Base-by-base conservation (phyloP, 2,888 invertebrate species). In the Meiosimyza decipiens region DNA sequence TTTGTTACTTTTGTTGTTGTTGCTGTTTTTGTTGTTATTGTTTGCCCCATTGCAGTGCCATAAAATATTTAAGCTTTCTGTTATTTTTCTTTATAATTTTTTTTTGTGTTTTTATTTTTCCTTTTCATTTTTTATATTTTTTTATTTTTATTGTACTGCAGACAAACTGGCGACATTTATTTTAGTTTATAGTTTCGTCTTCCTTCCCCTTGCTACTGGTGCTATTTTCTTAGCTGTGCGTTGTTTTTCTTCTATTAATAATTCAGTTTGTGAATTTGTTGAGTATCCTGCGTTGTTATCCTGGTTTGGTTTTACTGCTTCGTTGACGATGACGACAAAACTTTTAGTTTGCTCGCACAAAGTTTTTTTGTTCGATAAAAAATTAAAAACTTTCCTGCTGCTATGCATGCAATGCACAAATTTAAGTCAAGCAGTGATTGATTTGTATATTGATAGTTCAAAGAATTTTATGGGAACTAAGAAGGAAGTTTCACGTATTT, bases 161-260 rank as follows among this genome's bases (percentile, higher is more conserved):
- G 70, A 62, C 70, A 70, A 62, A 54, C 63, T 54, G 70, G 63
- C 62, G 70, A 70, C 70, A 70, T 70, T 70, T 63, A 70, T 63
- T 70, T 70, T 70, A 33, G 59, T 16, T 62, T 49, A 47, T 52
- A 7, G 52, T 62, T 64, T 18, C 15, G 15, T 22, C 50, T 51
- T 13, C 51, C 22, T 13, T 65, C 9, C 22, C 33, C 52, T 22
- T 33, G 6, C 16, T 12, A 54, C 15, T 63, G 40, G 18, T 9
- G 6, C 40, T 13, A 28, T 28, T 57, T 66, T 55, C 33, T 60
- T 33, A 6, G 9, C 49, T 18, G 18, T 13, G 6, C 22, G 6
- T 50, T 22, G 49, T 50, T 68, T 2, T n/a, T 11, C 12, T 60
- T 60, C 51, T 51, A 67, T 67, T 67, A 57, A 67, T 57, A 67